Percentiles rank a stretch among this genome's conserved stretches.
Conservation (phyloP, 2,888 invertebrate species). For the Rhamnusium bicolor region DNA sequence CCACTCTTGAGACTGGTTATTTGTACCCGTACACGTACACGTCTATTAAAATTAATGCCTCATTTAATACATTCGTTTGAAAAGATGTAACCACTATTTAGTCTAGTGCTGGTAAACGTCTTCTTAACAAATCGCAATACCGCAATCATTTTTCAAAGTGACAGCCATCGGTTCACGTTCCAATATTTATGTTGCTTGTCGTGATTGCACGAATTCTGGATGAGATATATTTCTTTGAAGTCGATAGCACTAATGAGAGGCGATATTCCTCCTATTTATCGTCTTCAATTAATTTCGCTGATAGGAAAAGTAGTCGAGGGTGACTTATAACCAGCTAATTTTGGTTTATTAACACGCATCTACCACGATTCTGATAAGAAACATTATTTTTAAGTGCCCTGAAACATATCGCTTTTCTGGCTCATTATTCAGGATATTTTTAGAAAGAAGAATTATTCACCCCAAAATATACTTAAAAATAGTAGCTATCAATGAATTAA, state of each 20-base stretch:
- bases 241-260: conserved; percentile 67
- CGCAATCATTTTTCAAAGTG: conserved; percentile 63
- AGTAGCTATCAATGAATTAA: too few species aligned
- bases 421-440: conserved; percentile 26
- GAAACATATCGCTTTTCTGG: conserved; percentile 34
- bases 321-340: conserved; percentile 61
- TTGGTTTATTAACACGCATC: conserved; percentile 61
- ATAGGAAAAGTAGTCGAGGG: conserved; percentile 58
- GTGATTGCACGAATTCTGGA: conserved; percentile 62
- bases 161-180: conserved; percentile 62
- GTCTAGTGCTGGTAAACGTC: conserved; percentile 62
- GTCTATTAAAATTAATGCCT: conserved; percentile 40
- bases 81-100: conserved; percentile 56
- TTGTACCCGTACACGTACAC: conserved; percentile 26
- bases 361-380: conserved; percentile 44
- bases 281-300: conserved; percentile 65
- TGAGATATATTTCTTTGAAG: conserved; percentile 56
- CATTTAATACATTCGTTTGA: conserved; percentile 33
- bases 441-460: conserved; percentile 1
- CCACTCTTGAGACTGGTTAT: conserved; percentile 36
- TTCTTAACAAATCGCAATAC: conserved; percentile 60
- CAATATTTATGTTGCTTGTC: conserved; percentile 61
- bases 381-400: conserved; percentile 50
- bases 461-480: not conserved
- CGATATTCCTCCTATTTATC: conserved; percentile 64